Conservation (phyloP, 2,888 invertebrate species). For the Lypha dubia region DNA sequence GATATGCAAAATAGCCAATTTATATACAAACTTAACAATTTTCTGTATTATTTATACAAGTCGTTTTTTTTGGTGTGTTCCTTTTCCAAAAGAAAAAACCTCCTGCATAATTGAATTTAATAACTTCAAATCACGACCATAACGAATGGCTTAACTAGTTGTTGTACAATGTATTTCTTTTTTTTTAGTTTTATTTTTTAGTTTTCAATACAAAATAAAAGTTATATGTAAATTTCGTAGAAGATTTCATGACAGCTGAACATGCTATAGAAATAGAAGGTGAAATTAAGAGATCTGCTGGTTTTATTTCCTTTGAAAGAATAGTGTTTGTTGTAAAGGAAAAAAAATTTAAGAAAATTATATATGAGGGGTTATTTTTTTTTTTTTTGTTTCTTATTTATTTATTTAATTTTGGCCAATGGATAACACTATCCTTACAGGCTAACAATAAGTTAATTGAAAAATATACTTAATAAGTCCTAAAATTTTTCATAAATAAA, state of each 20-base stretch:
- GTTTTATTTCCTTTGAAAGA: background rate
- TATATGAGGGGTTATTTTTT: constrained; percentile 8
- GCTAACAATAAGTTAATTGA: too few species aligned
- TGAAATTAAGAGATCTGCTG: constrained; percentile 16
- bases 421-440: too few species aligned
- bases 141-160: constrained; percentile 52
- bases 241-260: constrained; percentile 49
- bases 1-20: constrained; percentile 67
- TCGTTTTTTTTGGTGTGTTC: background rate
- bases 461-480: too few species aligned
- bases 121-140: constrained; percentile 61
- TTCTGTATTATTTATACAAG: constrained; percentile 31
- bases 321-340: background rate
- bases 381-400: background rate
- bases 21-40: constrained; percentile 62
- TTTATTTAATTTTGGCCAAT: too few species aligned
- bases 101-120: constrained; percentile 65
- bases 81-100: too few species aligned
- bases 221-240: constrained; percentile 59
- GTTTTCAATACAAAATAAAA: constrained; percentile 30
- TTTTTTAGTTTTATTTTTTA: too few species aligned
- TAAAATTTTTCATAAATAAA: too few species aligned
- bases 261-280: constrained; percentile 40
- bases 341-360: background rate
- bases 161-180: constrained; percentile 38